These are phyloP conservation scores for Xestia sexstrigata DNA, from an alignment of 2,888 invertebrate species.

Conservation along the genomic window DNA sequence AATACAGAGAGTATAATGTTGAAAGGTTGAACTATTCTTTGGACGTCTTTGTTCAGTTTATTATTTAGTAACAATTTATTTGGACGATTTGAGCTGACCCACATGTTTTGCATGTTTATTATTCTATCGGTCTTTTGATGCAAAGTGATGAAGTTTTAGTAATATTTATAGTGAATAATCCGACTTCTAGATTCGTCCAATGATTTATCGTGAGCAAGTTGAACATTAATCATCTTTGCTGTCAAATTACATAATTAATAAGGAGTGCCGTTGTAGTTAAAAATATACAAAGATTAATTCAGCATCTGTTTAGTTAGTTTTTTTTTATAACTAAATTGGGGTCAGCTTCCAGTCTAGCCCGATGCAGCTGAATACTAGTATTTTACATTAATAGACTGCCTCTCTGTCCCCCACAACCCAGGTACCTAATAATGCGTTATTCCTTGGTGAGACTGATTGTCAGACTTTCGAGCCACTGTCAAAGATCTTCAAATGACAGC, in stretches of 20 bases:
- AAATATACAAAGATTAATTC: neutral
- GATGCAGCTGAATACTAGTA: neutral
- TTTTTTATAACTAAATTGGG: neutral
- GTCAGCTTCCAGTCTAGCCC: neutral
- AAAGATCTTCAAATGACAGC: neutral
- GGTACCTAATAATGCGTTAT: too few relatives aligned
- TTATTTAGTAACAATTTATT: neutral
- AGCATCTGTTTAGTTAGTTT: neutral
- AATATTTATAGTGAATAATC: neutral
- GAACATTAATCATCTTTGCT: slow-evolving; percentile 15
- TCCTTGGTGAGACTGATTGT: too few relatives aligned
- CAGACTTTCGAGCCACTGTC: too few relatives aligned
- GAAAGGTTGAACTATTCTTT: too few relatives aligned
- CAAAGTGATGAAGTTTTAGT: neutral
- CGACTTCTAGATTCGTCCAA: neutral
- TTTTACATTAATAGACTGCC: neutral
- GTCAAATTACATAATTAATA: slow-evolving; percentile 8
- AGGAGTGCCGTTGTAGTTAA: neutral
- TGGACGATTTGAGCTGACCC: neutral
- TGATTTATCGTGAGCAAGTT: neutral
- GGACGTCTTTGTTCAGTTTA: neutral
- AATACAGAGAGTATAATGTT: neutral
- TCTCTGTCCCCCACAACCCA: too few relatives aligned
- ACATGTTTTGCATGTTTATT: slow-evolving; percentile 1
- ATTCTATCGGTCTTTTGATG: neutral